Percentiles rank a stretch among this genome's conserved stretches.
Evolutionary conservation across 2,113 vertebrate species (phyloP).

Genomic region (Apistogramma diplotaenia): DNA sequence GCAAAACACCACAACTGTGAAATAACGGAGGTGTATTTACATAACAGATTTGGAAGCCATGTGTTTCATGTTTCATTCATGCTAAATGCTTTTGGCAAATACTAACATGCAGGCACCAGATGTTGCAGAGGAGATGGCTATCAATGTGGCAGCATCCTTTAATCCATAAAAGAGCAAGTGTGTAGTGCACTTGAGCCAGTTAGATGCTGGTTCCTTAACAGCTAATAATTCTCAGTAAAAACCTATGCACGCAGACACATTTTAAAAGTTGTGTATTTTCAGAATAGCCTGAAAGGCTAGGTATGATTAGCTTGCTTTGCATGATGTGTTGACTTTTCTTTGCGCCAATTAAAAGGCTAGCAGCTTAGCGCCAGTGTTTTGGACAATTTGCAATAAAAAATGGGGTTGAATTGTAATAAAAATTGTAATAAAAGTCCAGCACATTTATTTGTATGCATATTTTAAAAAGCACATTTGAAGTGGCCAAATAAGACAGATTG

Average conservation of each 20-base stretch:
- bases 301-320: neutral
- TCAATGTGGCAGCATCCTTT: neutral
- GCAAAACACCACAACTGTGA: neutral
- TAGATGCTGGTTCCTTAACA: neutral
- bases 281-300: fast-evolving
- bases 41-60: neutral
- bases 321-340: neutral
- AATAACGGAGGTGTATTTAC: neutral
- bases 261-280: neutral
- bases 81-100: neutral
- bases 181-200: neutral
- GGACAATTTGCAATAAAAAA: neutral
- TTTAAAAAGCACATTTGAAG: too few relatives aligned
- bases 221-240: neutral
- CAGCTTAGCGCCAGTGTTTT: neutral
- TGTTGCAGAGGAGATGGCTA: neutral
- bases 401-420: neutral
- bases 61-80: neutral
- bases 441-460: neutral
- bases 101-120: neutral
- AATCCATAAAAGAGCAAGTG: slow-evolving; percentile 2
- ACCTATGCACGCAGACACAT: neutral
- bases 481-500: too few relatives aligned
- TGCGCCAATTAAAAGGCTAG: neutral
- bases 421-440: neutral